Base-by-base conservation (phyloP, 2,888 invertebrate species). In the Julus scanicus region DNA sequence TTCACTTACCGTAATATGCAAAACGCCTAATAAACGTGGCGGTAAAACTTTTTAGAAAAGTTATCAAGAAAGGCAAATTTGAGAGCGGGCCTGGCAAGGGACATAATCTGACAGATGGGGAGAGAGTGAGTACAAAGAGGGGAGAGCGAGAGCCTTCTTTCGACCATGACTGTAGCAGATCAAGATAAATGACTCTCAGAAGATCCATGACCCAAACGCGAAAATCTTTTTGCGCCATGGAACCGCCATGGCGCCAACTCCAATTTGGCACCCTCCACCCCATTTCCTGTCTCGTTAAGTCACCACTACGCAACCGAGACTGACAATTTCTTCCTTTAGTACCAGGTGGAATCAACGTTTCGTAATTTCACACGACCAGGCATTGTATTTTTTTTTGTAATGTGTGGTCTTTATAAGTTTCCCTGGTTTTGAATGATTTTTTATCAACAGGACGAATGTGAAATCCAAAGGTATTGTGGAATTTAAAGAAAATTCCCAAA, bases 221-320 rank as follows among this genome's bases (percentile, higher is more conserved):
- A 44, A 39, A n/a, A 84, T 84, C 20, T 84, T 84, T 39, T 84
- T 37, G n/a, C 44, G 6, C 15, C 40, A 39, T 40, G 71, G 71
- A 40, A 39, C 84, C 6, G 6, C 40, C 84, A 20, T 84, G 84
- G 84, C 40, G 84, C 84, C 84, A 84, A 40, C 84, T 39, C 40
- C 84, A n/a, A 84, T 84, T 84, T 40, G 44, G 8, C 40, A 20
- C 84, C 84, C 40, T 84, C 40, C 84, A 84, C 84, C 84, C 29
- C 84, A 84, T 48, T 44, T 84, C 84, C 84, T 84, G 84, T n/a
- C 84, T 44, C 48, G 84, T 84, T n/a, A 84, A 84, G 84, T 84
- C 37, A 84, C 84, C 84, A 84, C 13, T 44, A 15, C 5, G 40
- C n/a, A 84, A 84, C 44, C 84, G 9, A 40, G n/a, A 2, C 40